These are phyloP conservation scores for Poeciliopsis turneri DNA, from an alignment of 2,797 vertebrate genomes.

Conservation along the genomic window DNA sequence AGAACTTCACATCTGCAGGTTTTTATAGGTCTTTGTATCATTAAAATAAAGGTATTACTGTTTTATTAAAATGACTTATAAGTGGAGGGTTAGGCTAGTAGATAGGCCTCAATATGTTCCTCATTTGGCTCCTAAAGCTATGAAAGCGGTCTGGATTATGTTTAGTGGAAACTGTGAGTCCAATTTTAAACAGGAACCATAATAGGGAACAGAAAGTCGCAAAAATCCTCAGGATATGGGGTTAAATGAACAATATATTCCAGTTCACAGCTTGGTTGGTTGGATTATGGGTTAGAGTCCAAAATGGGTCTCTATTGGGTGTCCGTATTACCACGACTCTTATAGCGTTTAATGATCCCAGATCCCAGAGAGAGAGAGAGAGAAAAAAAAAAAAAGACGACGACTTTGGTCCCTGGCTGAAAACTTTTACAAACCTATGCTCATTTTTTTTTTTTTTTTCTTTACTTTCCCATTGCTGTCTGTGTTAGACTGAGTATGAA, in stretches of 20 bases:
- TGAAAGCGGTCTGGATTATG: constrained; percentile 38
- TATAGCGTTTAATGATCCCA: constrained; percentile 73
- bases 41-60: constrained; percentile 9
- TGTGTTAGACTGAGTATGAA: constrained; percentile 60
- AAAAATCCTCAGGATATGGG: constrained; percentile 68
- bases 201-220: constrained; percentile 64
- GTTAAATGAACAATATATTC: constrained; percentile 73
- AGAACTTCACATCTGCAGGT: constrained; percentile 15
- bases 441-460: constrained; percentile 1
- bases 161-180: constrained; percentile 47
- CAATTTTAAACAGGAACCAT: constrained; percentile 55
- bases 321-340: constrained; percentile 69
- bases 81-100: constrained; percentile 23
- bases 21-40: constrained; percentile 25
- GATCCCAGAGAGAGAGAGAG: constrained; percentile 30
- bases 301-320: constrained; percentile 64
- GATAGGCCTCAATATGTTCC: constrained; percentile 23
- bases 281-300: constrained; percentile 66
- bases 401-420: constrained; percentile 62
- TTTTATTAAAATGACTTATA: constrained; percentile 28
- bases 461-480: constrained; percentile 53
- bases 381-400: constrained; percentile 28
- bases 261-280: constrained; percentile 72
- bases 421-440: constrained; percentile 63
- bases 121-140: constrained; percentile 22